Evolutionary conservation across 2,797 vertebrate species (phyloP).

Genomic region (Pseudopleuronectes americanus): DNA sequence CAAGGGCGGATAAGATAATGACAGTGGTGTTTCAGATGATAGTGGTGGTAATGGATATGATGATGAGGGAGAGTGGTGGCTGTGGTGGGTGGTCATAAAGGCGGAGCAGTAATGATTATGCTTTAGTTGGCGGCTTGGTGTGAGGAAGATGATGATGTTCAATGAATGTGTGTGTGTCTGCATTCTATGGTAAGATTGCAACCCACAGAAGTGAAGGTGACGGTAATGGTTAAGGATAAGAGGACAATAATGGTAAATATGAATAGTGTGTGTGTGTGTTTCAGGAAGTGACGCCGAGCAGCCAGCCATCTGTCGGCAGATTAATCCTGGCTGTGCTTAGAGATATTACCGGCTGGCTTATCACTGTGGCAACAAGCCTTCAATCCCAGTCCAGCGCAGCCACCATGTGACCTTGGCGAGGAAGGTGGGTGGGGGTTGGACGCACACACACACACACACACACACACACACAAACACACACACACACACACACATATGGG

Average conservation of each 20-base stretch:
- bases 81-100: constrained; percentile 9
- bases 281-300: constrained; percentile 82
- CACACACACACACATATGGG: constrained; percentile 12
- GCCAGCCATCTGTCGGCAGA: constrained; percentile 85
- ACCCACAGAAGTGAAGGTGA: constrained; percentile 34
- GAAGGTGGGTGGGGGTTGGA: constrained; percentile 59
- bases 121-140: background rate
- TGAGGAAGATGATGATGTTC: constrained; percentile 9
- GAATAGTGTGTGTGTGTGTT: constrained; percentile 39
- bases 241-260: constrained; percentile 61
- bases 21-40: constrained; percentile 29
- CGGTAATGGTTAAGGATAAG: constrained; percentile 45
- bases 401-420: constrained; percentile 79
- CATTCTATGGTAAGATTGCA: constrained; percentile 3
- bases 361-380: constrained; percentile 84
- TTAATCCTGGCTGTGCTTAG: constrained; percentile 86
- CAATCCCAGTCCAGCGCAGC: constrained; percentile 80
- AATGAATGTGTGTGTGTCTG: background rate
- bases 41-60: constrained; percentile 34
- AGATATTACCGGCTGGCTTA: constrained; percentile 87
- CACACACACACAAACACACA: background rate
- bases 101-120: constrained; percentile 20
- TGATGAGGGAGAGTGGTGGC: constrained; percentile 15
- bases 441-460: constrained; percentile 23
- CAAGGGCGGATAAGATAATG: constrained; percentile 36